Base-by-base conservation (phyloP, 1,140 invertebrate genomes). In the Wasmannia auropunctata region DNA sequence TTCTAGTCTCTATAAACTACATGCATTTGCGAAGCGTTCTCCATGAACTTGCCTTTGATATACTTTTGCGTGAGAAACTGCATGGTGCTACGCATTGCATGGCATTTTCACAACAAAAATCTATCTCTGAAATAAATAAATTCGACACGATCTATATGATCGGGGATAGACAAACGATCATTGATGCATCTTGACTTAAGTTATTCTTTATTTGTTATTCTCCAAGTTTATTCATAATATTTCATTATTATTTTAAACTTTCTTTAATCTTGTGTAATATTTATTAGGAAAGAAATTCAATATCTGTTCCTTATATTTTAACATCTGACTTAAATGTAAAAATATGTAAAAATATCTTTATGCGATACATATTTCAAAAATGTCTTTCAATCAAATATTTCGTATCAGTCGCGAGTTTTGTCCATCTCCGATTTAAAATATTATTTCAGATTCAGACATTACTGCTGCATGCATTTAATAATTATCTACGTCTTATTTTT, bases 401-500 rank as follows among this genome's bases (percentile, higher is more conserved):
- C n/a, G n/a, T n/a, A n/a, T n/a, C n/a, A 54, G 11, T 31, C 58
- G 34, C 16, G 2, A 80, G 3, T 69, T 69, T 69, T 40, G 22
- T 54, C 63, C 46, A 69, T 54, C 46, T 46, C 16, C 43, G 31
- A 80, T 80, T 80, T 54, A 49, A 67, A 3, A 51, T 28, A n/a
- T 65, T 43, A 77, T n/a, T 54, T 80, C 6, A 28, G 5, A 69
- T 69, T 67, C 14, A 51, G 8, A 69, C 5, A 69, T 54, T 54
- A 28, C 14, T 77, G 28, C 22, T 70, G 22, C 77, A 81, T 81
- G 77, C 77, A 81, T 56, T 81, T 81, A 81, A 56, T 22, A 56
- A 43, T 69, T 31, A 72, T 14, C 65, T 81, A 81, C 25, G 16
- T 56, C 7, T 70, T 0, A 70, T n/a, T 81, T 81, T 72, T 25